A percentile compares a stretch with the other conserved stretches of the same genome.
Conservation (phyloP, 2,888 invertebrate species). For the Metallyticus violacea region DNA sequence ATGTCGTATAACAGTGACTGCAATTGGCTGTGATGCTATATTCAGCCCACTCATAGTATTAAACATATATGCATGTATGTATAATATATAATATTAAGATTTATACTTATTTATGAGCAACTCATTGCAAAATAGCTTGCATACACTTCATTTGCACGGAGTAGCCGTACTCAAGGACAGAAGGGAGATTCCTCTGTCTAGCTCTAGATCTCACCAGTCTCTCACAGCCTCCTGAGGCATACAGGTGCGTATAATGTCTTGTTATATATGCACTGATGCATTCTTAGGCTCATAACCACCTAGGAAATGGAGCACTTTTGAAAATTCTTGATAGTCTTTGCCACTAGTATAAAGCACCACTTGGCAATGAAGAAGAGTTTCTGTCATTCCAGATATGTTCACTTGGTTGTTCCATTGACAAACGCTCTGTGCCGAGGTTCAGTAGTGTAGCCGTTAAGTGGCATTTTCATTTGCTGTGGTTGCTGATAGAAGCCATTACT, state of each 20-base stretch:
- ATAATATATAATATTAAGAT: background rate
- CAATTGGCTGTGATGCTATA: background rate
- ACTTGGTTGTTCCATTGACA: constrained; percentile 43
- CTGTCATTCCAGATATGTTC: background rate
- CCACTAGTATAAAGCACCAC: background rate
- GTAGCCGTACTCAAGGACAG: background rate
- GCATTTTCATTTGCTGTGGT: constrained; percentile 45
- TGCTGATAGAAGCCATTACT: constrained; percentile 36
- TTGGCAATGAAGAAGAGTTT: background rate
- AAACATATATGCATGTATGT: background rate
- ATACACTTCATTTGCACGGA: too few relatives aligned
- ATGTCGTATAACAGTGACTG: background rate
- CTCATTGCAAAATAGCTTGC: background rate
- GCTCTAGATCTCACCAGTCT: background rate
- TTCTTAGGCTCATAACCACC: background rate
- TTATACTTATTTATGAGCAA: background rate
- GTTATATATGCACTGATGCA: background rate
- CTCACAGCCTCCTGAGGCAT: background rate
- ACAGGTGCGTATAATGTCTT: background rate
- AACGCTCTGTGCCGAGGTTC: constrained; percentile 51
- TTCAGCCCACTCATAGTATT: background rate
- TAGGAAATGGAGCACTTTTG: background rate
- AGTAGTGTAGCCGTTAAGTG: constrained; percentile 53
- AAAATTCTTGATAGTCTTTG: background rate
- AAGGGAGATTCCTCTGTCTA: background rate